phyloP scores from a whole-genome alignment of 2,888 invertebrate genomes.

The Drosophila meridiana region DNA sequence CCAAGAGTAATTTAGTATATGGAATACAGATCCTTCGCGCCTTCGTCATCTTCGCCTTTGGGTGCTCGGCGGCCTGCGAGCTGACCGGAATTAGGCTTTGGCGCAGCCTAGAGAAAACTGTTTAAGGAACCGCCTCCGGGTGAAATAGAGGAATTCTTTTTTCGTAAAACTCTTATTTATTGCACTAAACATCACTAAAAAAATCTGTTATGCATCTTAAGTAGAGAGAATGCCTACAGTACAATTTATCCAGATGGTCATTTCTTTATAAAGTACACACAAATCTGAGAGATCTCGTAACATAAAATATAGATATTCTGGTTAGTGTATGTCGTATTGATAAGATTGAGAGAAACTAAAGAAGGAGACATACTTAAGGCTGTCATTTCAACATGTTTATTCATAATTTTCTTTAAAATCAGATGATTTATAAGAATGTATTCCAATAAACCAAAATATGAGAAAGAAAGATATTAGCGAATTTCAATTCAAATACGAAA shows the following conservation, averaged over 20 bases:
- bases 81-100: constrained; percentile 23
- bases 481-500: no score
- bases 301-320: no score
- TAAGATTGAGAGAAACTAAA: no score
- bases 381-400: no score
- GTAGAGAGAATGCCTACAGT: neutral
- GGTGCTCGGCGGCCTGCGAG: constrained; percentile 30
- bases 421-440: no score
- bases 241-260: neutral
- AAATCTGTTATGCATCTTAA: neutral
- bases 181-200: neutral
- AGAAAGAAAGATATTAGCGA: no score
- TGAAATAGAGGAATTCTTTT: neutral
- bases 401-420: no score
- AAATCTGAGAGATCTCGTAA: neutral
- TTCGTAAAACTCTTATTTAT: neutral
- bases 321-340: no score
- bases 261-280: neutral
- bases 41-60: constrained; percentile 26
- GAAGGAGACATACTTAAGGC: no score
- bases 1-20: neutral
- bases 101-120: constrained; percentile 10
- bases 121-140: neutral
- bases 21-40: constrained; percentile 24
- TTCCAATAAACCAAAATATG: no score